phyloP scores from a whole-genome alignment of 2,113 vertebrate species.

The Petromus typicus region DNA sequence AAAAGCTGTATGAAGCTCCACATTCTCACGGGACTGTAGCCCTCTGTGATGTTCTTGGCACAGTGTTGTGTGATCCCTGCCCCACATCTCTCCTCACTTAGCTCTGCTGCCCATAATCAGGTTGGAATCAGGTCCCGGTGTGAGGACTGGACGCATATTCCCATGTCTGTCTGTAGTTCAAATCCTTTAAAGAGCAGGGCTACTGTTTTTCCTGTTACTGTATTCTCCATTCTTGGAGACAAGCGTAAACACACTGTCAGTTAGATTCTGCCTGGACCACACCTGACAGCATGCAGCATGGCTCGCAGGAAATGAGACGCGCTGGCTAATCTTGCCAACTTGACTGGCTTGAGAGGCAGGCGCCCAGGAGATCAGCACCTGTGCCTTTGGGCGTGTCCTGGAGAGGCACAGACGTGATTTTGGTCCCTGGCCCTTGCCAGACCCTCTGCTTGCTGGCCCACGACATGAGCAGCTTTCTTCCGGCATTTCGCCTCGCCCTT shows the following conservation, averaged over 20 bases:
- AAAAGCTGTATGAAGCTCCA: background rate
- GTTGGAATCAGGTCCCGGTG: conserved; percentile 30
- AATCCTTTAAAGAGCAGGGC: conserved; percentile 13
- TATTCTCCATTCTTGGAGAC: conserved; percentile 21
- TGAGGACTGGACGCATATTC: background rate
- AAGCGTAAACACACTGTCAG: conserved; percentile 9
- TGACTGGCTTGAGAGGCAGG: background rate
- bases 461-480: background rate
- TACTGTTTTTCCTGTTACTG: conserved; percentile 26
- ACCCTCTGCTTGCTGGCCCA: background rate
- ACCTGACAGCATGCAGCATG: background rate
- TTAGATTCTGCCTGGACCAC: background rate
- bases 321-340: background rate
- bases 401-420: background rate
- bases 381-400: background rate
- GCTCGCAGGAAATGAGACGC: background rate
- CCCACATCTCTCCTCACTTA: background rate
- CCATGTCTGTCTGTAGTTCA: conserved; percentile 28
- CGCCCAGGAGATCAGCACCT: background rate
- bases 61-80: background rate
- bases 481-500: background rate
- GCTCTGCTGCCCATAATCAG: background rate
- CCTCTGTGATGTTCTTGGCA: background rate
- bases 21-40: background rate
- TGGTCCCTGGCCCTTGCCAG: background rate